Evolutionary conservation across 2,797 vertebrate genomes (phyloP).

Genomic region (Tapirus indicus): DNA sequence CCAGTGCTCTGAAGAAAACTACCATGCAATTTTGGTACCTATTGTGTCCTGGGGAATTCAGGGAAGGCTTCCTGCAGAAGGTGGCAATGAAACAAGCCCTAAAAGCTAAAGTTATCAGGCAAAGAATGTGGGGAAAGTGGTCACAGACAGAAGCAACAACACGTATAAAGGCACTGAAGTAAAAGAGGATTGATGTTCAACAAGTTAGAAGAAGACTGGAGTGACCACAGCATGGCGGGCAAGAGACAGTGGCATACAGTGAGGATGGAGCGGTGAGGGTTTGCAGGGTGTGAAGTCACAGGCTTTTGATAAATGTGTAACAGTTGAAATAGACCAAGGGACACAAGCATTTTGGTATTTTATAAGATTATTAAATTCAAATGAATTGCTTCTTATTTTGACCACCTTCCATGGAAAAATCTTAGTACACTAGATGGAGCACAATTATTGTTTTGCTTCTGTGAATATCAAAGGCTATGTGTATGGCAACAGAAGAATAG

Average conservation of each 20-base stretch:
- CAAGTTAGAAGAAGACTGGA: not conserved
- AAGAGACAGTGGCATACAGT: rapidly evolving
- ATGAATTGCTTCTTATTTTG: not conserved
- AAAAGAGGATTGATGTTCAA: not conserved
- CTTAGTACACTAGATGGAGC: not conserved
- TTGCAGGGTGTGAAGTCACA: not conserved
- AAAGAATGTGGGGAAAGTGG: not conserved
- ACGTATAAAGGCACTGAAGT: not conserved
- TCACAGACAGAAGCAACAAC: not conserved
- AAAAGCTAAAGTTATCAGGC: not conserved
- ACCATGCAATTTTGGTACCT: not conserved
- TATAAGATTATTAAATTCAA: not conserved
- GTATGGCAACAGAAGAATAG: not conserved
- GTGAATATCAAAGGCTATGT: not conserved
- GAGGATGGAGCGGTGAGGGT: not conserved
- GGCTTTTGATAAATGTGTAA: not conserved
- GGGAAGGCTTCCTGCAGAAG: not conserved
- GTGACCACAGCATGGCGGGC: not conserved
- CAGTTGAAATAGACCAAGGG: not conserved
- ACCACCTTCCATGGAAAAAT: not conserved
- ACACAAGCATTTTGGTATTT: not conserved
- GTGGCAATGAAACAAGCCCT: not conserved
- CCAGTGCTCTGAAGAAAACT: conserved; percentile 12
- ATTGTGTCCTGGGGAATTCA: not conserved
- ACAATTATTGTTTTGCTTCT: not conserved